These are phyloP conservation scores for Cheilosia scutellata DNA, from an alignment of 2,888 invertebrate genomes.

Conservation along the genomic window DNA sequence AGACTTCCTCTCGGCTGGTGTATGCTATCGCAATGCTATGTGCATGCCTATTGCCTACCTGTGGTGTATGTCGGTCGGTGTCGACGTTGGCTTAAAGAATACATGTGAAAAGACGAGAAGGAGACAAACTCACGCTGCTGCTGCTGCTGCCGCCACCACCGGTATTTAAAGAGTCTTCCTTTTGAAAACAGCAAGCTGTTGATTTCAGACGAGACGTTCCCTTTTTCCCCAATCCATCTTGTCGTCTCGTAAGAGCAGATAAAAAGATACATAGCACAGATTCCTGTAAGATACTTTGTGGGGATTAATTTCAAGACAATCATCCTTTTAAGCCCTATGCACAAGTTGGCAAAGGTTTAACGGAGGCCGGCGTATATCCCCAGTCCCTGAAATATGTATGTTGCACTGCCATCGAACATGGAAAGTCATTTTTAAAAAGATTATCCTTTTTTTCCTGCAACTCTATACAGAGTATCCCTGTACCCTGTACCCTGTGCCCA, in stretches of 20 bases:
- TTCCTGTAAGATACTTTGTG: slow-evolving; percentile 75
- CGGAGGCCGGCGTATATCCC: slow-evolving; percentile 31
- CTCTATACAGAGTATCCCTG: slow-evolving; percentile 16
- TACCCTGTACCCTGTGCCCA: background rate
- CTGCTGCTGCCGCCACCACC: background rate
- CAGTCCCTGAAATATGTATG: slow-evolving; percentile 66
- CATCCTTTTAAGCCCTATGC: slow-evolving; percentile 69
- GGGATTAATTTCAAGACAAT: slow-evolving; percentile 75
- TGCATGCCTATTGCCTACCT: background rate
- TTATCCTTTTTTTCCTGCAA: slow-evolving; percentile 56
- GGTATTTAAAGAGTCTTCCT: slow-evolving; percentile 61
- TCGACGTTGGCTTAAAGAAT: slow-evolving; percentile 4
- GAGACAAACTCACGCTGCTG: slow-evolving; percentile 53
- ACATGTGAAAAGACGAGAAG: slow-evolving; percentile 55
- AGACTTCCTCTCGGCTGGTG: slow-evolving; percentile 52
- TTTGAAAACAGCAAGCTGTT: slow-evolving; percentile 69
- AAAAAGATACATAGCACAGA: slow-evolving; percentile 74
- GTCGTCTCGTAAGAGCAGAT: slow-evolving; percentile 9
- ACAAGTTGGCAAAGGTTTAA: slow-evolving; percentile 69
- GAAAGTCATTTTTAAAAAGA: slow-evolving; percentile 75
- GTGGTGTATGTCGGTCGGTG: slow-evolving; percentile 4
- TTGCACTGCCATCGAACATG: slow-evolving; percentile 74
- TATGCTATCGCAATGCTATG: background rate
- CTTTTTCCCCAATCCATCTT: slow-evolving; percentile 6
- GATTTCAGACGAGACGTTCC: slow-evolving; percentile 44